Base-by-base conservation (phyloP, 2,797 vertebrate species). In the Champsocephalus esox region DNA sequence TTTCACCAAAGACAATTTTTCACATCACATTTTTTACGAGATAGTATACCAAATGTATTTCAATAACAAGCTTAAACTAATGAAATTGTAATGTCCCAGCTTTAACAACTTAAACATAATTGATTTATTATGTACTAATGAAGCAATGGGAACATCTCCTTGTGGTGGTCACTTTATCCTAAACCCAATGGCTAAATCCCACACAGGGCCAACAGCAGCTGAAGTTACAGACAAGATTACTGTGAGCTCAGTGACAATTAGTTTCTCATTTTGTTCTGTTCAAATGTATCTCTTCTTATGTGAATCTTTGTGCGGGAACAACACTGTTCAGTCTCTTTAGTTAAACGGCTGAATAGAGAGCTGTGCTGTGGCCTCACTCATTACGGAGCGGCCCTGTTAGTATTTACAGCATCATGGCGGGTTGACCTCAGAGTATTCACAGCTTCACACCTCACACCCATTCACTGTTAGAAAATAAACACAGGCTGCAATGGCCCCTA, bases 391-490 rank as follows among this genome's bases (percentile, higher is more conserved):
- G 59, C 78, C 71, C 72, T 58, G 84, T 87, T 79, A 70, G 85
- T 89, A 86, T 92, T 92, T 91, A 92, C 92, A 90, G 83, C 87
- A 90, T 87, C 76, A 65, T 43, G 78, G 79, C 56, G 60, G 85
- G 66, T 82, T 81, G 87, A 91, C 91, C 92, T 84, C 84, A 70
- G 81, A 80, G 89, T 77, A 81, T 90, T 89, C 85, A 86, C 67
- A 67, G 83, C 78, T 77, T 86, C 81, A 87, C 88, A 90, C 80
- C 92, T 90, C 87, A 83, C 81, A 66, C 66, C 84, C 85, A 92
- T 90, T 91, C 90, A 88, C 74, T 66, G 73, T 59, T 45, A 56
- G 79, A 79, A 91, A 90, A 89, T 83, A 89, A 88, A 87, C 85
- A 90, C 80, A 62, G 70, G 77, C 81, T 70, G 58, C 75, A 64